A percentile compares a stretch with the other conserved stretches of the same genome.
Evolutionary conservation across 2,797 vertebrate species (phyloP).

Genomic region (Galaxias olidus): DNA sequence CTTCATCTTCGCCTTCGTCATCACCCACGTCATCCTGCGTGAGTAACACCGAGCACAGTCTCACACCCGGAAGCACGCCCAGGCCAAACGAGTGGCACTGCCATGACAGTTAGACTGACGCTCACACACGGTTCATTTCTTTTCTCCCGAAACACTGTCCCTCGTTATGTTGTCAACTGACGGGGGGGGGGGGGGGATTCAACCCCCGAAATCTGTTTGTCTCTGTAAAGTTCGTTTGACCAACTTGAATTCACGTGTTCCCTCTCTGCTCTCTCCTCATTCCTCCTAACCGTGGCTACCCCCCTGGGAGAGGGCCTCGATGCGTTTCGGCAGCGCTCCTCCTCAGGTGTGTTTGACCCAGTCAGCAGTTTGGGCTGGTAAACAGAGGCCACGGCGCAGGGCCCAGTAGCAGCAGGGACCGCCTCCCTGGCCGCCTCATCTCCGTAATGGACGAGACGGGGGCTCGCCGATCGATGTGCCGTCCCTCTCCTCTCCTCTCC

Average conservation of each 20-base stretch:
- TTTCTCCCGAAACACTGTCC: neutral
- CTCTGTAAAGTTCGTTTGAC: no score
- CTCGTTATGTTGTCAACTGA: neutral
- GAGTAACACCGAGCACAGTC: slow-evolving; percentile 71
- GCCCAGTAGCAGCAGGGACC: neutral
- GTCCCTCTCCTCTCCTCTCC: neutral
- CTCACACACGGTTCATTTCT: slow-evolving; percentile 5
- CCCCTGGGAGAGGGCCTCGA: no score
- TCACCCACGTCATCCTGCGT: slow-evolving; percentile 91
- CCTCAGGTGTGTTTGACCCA: neutral
- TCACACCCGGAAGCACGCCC: slow-evolving; percentile 6
- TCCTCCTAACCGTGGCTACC: no score
- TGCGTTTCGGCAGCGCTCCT: neutral
- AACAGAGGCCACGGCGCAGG: neutral
- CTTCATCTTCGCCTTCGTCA: slow-evolving; percentile 92
- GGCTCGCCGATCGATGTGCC: slow-evolving; percentile 14
- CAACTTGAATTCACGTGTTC: no score
- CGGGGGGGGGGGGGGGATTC: no score
- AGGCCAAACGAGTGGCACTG: no score
- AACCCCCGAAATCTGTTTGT: neutral
- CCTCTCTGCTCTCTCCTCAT: neutral
- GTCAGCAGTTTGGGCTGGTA: slow-evolving; percentile 6
- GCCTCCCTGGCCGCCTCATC: slow-evolving; percentile 14
- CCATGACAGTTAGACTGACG: slow-evolving; percentile 9
- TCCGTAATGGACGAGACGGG: slow-evolving; percentile 22